phyloP scores from a whole-genome alignment of 2,888 invertebrate genomes.

The Acronicta aceris region DNA sequence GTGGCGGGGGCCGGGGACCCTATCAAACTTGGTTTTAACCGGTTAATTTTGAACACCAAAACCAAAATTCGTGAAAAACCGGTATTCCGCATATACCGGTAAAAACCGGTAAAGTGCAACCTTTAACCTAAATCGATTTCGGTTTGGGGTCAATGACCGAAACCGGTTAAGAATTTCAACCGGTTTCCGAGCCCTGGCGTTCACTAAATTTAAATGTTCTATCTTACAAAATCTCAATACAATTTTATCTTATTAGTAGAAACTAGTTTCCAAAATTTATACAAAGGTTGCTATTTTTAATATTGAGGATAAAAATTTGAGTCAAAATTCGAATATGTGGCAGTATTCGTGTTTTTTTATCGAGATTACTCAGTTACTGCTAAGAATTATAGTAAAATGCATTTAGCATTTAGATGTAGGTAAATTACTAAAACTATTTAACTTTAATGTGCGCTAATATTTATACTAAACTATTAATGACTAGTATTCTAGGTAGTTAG shows the following conservation, averaged over 20 bases:
- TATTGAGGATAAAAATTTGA: conserved; percentile 70
- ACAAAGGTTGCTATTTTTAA: conserved; percentile 58
- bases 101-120: too few relatives aligned
- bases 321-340: conserved; percentile 83
- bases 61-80: too few relatives aligned
- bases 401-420: conserved; percentile 46
- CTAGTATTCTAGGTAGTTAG: conserved; percentile 58
- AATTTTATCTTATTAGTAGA: conserved; percentile 58
- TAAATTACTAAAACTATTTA: conserved; percentile 45
- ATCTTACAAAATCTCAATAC: conserved; percentile 65
- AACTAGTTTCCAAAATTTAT: conserved; percentile 54
- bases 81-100: too few relatives aligned
- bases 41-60: too few relatives aligned
- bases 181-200: too few relatives aligned
- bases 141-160: too few relatives aligned
- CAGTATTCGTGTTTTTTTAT: conserved; percentile 72
- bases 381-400: conserved; percentile 48
- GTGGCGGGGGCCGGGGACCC: too few relatives aligned
- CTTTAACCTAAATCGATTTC: too few relatives aligned
- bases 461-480: conserved; percentile 55
- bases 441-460: conserved; percentile 70
- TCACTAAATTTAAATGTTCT: conserved; percentile 52
- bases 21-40: too few relatives aligned
- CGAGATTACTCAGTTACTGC: conserved; percentile 64
- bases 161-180: too few relatives aligned